Conservation (phyloP, 2,113 vertebrate species). For the Varanus salvator region DNA sequence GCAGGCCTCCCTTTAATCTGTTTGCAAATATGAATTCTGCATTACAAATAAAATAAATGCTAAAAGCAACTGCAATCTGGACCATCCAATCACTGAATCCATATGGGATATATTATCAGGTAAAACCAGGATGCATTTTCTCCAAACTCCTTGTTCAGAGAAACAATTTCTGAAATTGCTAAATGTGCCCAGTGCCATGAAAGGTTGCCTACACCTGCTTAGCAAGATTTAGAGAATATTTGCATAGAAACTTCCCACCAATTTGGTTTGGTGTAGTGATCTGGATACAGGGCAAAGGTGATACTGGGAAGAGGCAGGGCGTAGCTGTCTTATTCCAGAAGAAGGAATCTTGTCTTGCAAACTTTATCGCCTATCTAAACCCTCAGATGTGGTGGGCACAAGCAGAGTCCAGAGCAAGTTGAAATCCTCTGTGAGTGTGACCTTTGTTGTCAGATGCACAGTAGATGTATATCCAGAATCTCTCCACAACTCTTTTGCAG, state of each 20-base stretch:
- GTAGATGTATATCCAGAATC: background rate
- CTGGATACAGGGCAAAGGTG: background rate
- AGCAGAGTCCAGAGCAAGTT: background rate
- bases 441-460: background rate
- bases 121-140: background rate
- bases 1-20: conserved; percentile 47
- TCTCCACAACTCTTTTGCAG: background rate
- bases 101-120: conserved; percentile 22
- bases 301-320: background rate
- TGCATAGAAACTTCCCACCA: background rate
- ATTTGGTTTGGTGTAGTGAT: background rate
- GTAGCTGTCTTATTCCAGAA: background rate
- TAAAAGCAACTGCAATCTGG: background rate
- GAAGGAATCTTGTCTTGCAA: background rate
- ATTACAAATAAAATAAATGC: background rate
- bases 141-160: too few relatives aligned
- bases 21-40: background rate
- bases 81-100: background rate
- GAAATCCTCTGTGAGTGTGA: background rate
- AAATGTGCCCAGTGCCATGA: too few relatives aligned
- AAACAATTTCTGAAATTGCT: too few relatives aligned
- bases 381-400: background rate
- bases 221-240: background rate
- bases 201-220: too few relatives aligned
- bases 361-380: background rate